A percentile compares a stretch with the other conserved stretches of the same genome.
Conservation (phyloP, 2,113 vertebrate species). For the Tenebrosternarchus preto region DNA sequence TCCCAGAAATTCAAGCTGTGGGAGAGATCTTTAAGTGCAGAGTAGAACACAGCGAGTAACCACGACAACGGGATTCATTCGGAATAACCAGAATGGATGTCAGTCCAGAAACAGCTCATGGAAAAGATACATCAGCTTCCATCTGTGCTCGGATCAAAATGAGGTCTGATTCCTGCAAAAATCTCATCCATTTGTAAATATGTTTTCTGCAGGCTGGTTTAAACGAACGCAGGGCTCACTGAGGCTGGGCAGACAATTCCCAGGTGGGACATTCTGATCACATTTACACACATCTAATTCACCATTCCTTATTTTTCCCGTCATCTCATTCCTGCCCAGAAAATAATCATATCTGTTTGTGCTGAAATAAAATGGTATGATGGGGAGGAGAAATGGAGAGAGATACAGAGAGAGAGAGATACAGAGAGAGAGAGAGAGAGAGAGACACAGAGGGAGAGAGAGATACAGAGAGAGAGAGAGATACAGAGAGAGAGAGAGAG, state of each 20-base stretch:
- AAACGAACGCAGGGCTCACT: neutral
- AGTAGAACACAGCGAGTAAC: too few relatives aligned
- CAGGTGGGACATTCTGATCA: neutral
- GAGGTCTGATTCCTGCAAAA: constrained; percentile 8
- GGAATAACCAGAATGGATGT: constrained; percentile 31
- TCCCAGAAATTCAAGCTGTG: constrained; percentile 29
- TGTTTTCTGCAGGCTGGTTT: neutral
- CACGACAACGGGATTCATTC: constrained; percentile 3
- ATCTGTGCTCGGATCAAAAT: neutral
- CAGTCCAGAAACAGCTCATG: constrained; percentile 18
- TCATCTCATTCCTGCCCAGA: neutral
- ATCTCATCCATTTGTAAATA: neutral
- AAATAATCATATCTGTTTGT: neutral
- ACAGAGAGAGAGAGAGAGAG: neutral
- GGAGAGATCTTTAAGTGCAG: neutral
- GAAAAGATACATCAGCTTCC: constrained; percentile 10
- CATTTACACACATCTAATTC: neutral
- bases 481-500: neutral
- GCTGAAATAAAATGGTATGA: constrained; percentile 5
- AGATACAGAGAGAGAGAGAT: neutral
- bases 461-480: neutral
- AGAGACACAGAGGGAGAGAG: constrained; percentile 9
- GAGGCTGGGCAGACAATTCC: neutral
- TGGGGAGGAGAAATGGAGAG: too few relatives aligned
- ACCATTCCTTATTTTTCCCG: neutral